These are phyloP conservation scores for Microctenopoma stevenorrisi DNA, from an alignment of 2,797 vertebrate genomes.

Conservation along the genomic window DNA sequence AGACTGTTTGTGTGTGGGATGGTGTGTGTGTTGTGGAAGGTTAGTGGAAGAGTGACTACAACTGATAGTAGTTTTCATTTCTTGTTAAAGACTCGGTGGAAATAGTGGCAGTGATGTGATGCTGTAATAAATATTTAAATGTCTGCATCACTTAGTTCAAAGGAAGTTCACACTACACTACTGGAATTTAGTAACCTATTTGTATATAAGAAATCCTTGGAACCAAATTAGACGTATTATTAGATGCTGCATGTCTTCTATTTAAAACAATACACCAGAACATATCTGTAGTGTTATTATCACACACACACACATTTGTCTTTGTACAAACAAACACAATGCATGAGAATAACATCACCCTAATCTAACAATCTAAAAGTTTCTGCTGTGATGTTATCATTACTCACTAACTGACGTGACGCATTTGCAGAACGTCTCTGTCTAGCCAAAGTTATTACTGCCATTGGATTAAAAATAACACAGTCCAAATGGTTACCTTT, in stretches of 20 bases:
- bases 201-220: background rate
- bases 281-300: background rate
- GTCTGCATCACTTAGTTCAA: background rate
- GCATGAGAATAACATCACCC: conserved; percentile 41
- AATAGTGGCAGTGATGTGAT: conserved; percentile 8
- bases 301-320: conserved; percentile 15
- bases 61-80: conserved; percentile 1
- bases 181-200: background rate
- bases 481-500: conserved; percentile 36
- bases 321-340: conserved; percentile 26
- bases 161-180: background rate
- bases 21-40: conserved; percentile 15
- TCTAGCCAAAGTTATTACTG: conserved; percentile 55
- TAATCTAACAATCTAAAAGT: conserved; percentile 68
- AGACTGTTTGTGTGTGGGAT: conserved; percentile 16
- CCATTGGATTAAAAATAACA: conserved; percentile 48
- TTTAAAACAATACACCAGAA: too few relatives aligned
- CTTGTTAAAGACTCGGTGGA: conserved; percentile 8
- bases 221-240: background rate
- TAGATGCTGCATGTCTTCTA: background rate
- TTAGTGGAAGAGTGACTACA: conserved; percentile 12
- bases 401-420: conserved; percentile 69
- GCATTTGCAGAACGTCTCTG: conserved; percentile 58
- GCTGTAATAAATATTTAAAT: background rate
- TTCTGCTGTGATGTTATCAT: conserved; percentile 63